Evolutionary conservation across 2,113 vertebrate species (phyloP).

Genomic region (Tachuris rubrigastra): DNA sequence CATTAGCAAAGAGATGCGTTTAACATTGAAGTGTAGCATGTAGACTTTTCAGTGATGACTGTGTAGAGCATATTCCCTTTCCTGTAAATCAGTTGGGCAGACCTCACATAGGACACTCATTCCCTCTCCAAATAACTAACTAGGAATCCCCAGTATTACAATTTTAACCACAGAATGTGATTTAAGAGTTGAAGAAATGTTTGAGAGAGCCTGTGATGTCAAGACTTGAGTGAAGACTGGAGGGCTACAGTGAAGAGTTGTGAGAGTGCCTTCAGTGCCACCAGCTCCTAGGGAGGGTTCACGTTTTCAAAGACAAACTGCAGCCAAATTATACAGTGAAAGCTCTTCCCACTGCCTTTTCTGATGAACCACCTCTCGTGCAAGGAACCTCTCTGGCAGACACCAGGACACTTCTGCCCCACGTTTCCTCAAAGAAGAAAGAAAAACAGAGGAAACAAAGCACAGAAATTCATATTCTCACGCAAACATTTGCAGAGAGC

Average conservation of each 20-base stretch:
- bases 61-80: neutral
- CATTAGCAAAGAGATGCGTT: neutral
- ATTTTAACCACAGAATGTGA: neutral
- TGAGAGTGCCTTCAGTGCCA: neutral
- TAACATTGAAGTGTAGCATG: rapidly evolving
- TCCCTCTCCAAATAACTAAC: neutral
- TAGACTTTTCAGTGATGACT: neutral
- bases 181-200: neutral
- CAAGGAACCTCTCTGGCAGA: neutral
- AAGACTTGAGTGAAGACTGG: neutral
- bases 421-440: neutral
- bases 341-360: neutral
- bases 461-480: neutral
- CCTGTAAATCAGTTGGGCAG: neutral
- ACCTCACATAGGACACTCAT: neutral
- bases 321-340: neutral
- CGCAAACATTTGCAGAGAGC: neutral
- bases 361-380: neutral
- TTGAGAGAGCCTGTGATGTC: neutral
- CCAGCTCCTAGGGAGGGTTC: neutral
- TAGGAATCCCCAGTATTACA: neutral
- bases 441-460: neutral
- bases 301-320: neutral
- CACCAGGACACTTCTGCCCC: neutral
- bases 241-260: neutral